Evolutionary conservation across 2,797 vertebrate species (phyloP).

Genomic region (Silurus aristotelis): DNA sequence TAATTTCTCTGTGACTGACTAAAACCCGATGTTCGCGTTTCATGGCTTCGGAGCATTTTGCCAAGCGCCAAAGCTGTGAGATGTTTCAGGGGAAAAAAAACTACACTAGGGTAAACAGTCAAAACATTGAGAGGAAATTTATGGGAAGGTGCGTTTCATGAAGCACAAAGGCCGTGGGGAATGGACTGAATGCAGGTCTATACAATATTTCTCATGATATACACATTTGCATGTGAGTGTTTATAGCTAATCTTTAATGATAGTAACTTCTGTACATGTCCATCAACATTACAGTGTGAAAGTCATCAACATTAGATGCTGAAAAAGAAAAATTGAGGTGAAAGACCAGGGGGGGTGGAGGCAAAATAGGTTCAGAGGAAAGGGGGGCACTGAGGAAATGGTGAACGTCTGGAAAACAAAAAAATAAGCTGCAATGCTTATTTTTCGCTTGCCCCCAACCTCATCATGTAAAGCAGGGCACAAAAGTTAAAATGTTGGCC

Average conservation of each 20-base stretch:
- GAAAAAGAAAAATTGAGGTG: constrained; percentile 49
- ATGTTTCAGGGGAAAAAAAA: constrained; percentile 48
- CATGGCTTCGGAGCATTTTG: constrained; percentile 49
- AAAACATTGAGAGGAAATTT: constrained; percentile 43
- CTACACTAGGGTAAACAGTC: constrained; percentile 48
- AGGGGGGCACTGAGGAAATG: constrained; percentile 77
- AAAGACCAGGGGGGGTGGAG: constrained; percentile 51
- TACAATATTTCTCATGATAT: constrained; percentile 61
- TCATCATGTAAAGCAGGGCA: constrained; percentile 82
- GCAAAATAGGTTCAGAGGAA: constrained; percentile 62
- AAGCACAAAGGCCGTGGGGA: constrained; percentile 39
- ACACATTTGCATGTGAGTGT: constrained; percentile 7
- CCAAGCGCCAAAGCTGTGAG: constrained; percentile 40
- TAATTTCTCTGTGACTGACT: constrained; percentile 40
- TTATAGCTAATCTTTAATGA: constrained; percentile 69
- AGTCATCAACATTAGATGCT: constrained; percentile 78
- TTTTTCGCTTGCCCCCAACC: constrained; percentile 77
- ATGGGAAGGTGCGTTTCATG: constrained; percentile 56
- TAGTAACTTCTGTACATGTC: constrained; percentile 78
- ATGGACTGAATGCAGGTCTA: constrained; percentile 23
- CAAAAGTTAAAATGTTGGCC: constrained; percentile 67
- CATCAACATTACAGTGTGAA: constrained; percentile 77
- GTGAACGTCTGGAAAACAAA: constrained; percentile 65
- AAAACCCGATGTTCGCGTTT: constrained; percentile 35
- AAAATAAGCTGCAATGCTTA: constrained; percentile 76